Base-by-base conservation (phyloP, 2,888 invertebrate species). In the Listrodromus nycthemerus region DNA sequence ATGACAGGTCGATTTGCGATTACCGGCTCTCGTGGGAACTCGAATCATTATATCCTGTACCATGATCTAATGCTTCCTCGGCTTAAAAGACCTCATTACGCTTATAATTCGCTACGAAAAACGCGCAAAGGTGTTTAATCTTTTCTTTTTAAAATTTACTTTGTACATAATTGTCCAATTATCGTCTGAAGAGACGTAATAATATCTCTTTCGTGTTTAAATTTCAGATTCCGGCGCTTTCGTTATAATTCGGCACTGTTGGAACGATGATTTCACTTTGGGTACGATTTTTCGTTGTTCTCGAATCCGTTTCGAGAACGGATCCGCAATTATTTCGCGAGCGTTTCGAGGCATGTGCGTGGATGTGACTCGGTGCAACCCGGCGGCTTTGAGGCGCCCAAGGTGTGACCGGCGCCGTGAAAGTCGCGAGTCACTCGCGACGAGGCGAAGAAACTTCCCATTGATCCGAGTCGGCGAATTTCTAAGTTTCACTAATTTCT, bases 401-500 rank as follows among this genome's bases (percentile, higher is more conserved):
- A 91, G 90, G 91, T 90, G 91, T 90, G 91, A 89, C 80, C 61
- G 80, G 76, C 80, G 83, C 80, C 83, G 48, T 19, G 67, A 80
- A 76, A 76, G 71, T 70, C 80, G 30, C 81, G 66, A 76, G 83
- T 83, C 80, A 81, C 63, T 55, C 45, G 37, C 67, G 41, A 65
- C 24, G 5, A 24, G 45, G 55, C 75, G 41, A 65, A 21, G 41
- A 52, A 63, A 75, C 55, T n/a, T 52, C 41, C 30, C n/a, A 63
- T 48, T 50, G 55, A 52, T 58, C 45, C 33, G 33, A 76, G 76
- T 27, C 67, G 76, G 55, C 67, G 48, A 65, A 65, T 45, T 87
- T 86, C 85, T 87, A 87, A 89, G 87, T 89, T 88, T 89, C 88
- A 89, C 89, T 89, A 90, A 91, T 91, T 91, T 90, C 21, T 21